Evolutionary conservation across 2,888 invertebrate species (phyloP), one percentile per base, ranked within the genome.

Genomic region (Eretmocerus hayati): DNA sequence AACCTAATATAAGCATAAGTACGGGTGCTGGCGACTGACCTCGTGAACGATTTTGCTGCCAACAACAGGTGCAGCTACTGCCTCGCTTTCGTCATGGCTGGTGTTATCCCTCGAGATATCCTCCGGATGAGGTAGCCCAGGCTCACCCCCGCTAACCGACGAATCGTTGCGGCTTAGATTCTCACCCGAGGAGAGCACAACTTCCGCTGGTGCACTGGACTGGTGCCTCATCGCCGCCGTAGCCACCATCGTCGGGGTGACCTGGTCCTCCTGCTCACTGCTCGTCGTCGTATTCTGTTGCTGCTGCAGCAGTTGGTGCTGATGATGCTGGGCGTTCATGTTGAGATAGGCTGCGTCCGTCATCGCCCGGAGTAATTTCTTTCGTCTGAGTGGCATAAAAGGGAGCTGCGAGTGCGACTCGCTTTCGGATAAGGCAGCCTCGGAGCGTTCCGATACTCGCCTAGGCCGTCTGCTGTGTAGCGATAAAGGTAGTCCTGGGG

Each of bases 321-420:
- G 22, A 8, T 38, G 48, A 11, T 35, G 40, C 9, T 19, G 44
- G 1, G 16, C 30, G 21, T 75, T 66, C 75, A 79, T 52, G 73
- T 77, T 53, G 71, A 79, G 58, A 74, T 77, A 49, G 74, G 81
- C 36, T 56, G 74, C 82, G 65, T 84, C 84, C 2, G 84, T 84
- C 50, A 84, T 67, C 3, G 84, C 83, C 45, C 84, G 73, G 54
- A 77, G 74, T 32, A 74, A 75, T 52, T 74, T 73, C 52, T 63
- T 71, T 35, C 75, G 73, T 50, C 62, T 58, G 1, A 50, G 46
- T 1, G 61, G 51, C 2, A 62, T 46, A 8, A 53, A 63, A 2
- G 64, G 64, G 16, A 67, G 53, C n/a, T 66, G 65, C 4, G 60
- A 53, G 45, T 72, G 73, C 5, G 72, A 71, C 21, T 73, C 74